Base-by-base conservation (phyloP, 2,888 invertebrate genomes). In the Drosophila formosana region DNA sequence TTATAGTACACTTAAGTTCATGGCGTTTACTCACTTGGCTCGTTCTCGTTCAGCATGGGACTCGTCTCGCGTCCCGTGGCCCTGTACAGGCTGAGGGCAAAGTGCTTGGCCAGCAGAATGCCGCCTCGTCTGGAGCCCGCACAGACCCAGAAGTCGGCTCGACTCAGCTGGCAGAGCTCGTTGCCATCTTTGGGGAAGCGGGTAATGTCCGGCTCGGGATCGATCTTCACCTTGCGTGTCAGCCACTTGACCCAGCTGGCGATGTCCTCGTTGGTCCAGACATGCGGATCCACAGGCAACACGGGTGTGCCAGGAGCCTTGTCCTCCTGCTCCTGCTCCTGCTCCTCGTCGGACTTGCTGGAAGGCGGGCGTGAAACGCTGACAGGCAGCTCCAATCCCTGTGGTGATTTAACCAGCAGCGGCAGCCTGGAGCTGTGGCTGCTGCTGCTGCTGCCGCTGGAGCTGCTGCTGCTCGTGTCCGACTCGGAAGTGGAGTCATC, bases 231-330 rank as follows among this genome's bases (percentile, higher is more conserved):
- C 80, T 94, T 94, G 57, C 93, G 93, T 32, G 93, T 93, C 81
- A 94, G 94, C 95, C 95, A 95, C 45, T 92, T 91, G 49, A 95
- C 90, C 95, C 95, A 95, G 50, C 93, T 93, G 64, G 92, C 91
- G 71, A 95, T 94, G 90, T 95, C 94, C 32, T 91, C 91, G 13
- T 92, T 86, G 66, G 92, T 94, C 95, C 95, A 95, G 88, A 94
- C 94, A 53, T 93, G 93, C 28, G 95, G 95, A 93, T 95, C 95
- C n/a, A 90, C 80, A 0, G 92, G 92, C 47, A 90, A 71, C 6
- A 91, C 89, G 3, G 87, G 85, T 6, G 90, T 60, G 1, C 63
- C 55, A 11, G 88, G 78, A 2, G 55, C 47, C 26, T 53, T 70
- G 1, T 78, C 79, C 37, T 60, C 60, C 4, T 82, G 80, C 41